phyloP scores from a whole-genome alignment of 2,797 vertebrate species.

The Poeciliopsis gracilis region DNA sequence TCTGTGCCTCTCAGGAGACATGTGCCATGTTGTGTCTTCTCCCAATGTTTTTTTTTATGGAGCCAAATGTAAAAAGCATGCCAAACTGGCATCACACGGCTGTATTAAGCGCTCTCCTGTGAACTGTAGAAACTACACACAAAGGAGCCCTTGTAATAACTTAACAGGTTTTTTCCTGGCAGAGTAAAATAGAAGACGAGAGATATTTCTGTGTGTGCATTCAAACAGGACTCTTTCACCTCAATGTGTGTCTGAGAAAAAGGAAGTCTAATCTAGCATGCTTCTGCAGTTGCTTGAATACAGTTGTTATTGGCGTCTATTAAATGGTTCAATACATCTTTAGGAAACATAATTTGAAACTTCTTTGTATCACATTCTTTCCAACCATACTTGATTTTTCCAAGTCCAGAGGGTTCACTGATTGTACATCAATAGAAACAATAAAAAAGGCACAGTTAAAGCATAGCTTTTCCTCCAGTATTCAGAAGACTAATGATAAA shows the following conservation, averaged over 20 bases:
- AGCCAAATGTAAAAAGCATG: constrained; percentile 33
- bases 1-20: constrained; percentile 48
- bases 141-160: constrained; percentile 35
- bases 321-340: constrained; percentile 15
- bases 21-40: constrained; percentile 42
- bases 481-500: neutral
- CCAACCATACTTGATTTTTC: neutral
- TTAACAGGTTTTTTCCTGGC: constrained; percentile 47
- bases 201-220: constrained; percentile 13
- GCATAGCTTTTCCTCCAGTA: neutral
- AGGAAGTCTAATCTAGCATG: constrained; percentile 6
- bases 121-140: constrained; percentile 24
- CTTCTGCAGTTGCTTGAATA: neutral
- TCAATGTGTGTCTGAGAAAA: constrained; percentile 9
- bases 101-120: constrained; percentile 54
- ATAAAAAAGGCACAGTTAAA: neutral
- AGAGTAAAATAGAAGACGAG: constrained; percentile 13
- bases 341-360: constrained; percentile 6
- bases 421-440: neutral
- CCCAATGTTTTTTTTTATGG: constrained; percentile 13
- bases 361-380: neutral
- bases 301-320: constrained; percentile 8
- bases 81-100: constrained; percentile 57
- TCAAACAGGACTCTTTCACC: constrained; percentile 9
- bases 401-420: neutral